Evolutionary conservation across 2,797 vertebrate species (phyloP).

Genomic region (Artibeus jamaicensis): DNA sequence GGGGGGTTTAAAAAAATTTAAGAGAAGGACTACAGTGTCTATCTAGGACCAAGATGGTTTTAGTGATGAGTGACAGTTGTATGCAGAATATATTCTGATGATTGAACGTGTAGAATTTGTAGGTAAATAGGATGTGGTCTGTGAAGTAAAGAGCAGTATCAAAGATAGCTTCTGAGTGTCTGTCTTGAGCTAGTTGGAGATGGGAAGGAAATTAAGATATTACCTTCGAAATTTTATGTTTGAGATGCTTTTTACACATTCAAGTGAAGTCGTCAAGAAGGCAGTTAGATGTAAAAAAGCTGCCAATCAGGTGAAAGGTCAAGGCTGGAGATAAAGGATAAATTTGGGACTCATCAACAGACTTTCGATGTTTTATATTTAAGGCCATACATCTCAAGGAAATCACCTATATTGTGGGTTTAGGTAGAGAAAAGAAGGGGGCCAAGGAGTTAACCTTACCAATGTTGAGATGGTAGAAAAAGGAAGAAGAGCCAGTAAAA

Average conservation of each 20-base stretch:
- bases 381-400: background rate
- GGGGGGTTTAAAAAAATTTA: background rate
- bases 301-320: background rate
- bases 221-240: background rate
- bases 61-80: background rate
- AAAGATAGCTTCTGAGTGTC: background rate
- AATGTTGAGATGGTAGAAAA: background rate
- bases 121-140: background rate
- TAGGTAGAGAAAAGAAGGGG: background rate
- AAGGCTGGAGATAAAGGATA: background rate
- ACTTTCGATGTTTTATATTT: background rate
- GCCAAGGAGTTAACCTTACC: background rate
- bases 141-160: background rate
- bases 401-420: background rate
- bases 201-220: constrained; percentile 8
- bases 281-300: background rate
- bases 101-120: background rate
- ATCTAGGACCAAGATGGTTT: background rate
- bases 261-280: background rate
- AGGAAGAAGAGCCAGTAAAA: background rate
- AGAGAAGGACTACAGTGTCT: background rate
- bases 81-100: background rate
- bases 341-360: background rate
- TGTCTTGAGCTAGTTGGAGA: background rate
- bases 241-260: constrained; percentile 2